These are phyloP conservation scores for Myrmophylax atrothorax DNA, from an alignment of 2,113 vertebrate genomes.

Conservation along the genomic window DNA sequence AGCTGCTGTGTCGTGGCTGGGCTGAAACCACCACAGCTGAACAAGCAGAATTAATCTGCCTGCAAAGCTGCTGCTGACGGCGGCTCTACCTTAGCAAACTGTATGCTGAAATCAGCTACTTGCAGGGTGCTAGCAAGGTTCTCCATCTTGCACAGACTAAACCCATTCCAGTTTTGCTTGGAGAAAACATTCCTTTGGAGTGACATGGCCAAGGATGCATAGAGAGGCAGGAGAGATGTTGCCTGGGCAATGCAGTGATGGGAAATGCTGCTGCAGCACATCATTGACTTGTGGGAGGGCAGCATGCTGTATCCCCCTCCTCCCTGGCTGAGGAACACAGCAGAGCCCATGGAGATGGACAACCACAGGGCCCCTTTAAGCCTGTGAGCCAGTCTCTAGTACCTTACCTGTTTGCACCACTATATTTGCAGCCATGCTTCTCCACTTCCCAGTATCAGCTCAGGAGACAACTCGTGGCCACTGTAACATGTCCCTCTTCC, in stretches of 20 bases:
- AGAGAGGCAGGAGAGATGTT: background rate
- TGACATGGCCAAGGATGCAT: fast-evolving
- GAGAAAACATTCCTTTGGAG: background rate
- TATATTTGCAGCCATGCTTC: fast-evolving
- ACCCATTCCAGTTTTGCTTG: background rate
- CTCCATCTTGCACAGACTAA: background rate
- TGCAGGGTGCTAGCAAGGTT: fast-evolving
- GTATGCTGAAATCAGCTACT: background rate
- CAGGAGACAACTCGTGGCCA: fast-evolving
- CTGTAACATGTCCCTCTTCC: background rate
- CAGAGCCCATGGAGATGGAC: background rate
- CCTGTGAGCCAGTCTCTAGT: fast-evolving
- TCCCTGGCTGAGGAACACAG: background rate
- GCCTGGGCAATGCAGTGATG: background rate
- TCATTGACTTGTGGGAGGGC: background rate
- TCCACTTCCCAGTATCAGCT: fast-evolving
- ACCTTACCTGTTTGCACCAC: fast-evolving
- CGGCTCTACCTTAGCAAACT: background rate
- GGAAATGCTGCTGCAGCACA: background rate
- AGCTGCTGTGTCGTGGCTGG: background rate
- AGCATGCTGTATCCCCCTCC: background rate
- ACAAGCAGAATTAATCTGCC: background rate
- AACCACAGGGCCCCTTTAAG: background rate
- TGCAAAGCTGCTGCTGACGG: background rate
- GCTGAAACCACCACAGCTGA: background rate